phyloP scores from a whole-genome alignment of 2,113 vertebrate species.

The Sisor rabdophorus region DNA sequence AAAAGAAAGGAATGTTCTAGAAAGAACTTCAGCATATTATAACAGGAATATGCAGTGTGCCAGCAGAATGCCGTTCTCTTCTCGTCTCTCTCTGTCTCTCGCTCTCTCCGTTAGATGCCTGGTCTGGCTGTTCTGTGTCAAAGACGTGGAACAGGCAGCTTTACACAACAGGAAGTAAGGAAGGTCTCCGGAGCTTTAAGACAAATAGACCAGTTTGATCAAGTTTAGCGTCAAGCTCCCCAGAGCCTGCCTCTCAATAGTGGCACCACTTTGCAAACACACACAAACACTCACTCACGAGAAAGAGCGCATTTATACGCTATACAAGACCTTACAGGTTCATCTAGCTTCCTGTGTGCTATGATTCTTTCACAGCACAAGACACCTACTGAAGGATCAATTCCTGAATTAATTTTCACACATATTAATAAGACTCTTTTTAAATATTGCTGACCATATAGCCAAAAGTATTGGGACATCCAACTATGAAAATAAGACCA shows the following conservation, averaged over 20 bases:
- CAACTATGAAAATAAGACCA: too few relatives aligned
- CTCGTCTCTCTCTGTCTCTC: constrained; percentile 1
- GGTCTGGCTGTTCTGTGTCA: constrained; percentile 29
- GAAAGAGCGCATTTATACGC: too few relatives aligned
- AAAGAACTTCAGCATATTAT: constrained; percentile 24
- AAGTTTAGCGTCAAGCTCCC: constrained; percentile 48
- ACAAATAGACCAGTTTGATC: constrained; percentile 60
- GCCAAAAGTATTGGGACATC: too few relatives aligned
- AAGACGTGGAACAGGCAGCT: constrained; percentile 46
- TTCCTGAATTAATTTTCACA: background rate
- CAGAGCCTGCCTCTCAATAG: constrained; percentile 50
- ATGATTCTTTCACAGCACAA: constrained; percentile 15
- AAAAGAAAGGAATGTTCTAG: constrained; percentile 20
- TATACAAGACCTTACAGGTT: constrained; percentile 43
- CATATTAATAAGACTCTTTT: background rate
- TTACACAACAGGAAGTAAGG: constrained; percentile 59
- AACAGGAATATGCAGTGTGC: constrained; percentile 31
- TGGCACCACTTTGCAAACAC: constrained; percentile 39
- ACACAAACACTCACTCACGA: constrained; percentile 12
- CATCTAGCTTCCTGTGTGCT: constrained; percentile 11
- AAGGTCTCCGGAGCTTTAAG: constrained; percentile 51
- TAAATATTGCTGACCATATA: too few relatives aligned
- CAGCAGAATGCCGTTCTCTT: constrained; percentile 32
- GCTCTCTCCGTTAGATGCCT: constrained; percentile 15
- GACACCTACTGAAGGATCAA: background rate